These are phyloP conservation scores for Cromileptes altivelis DNA, from an alignment of 2,113 vertebrate species.

Conservation along the genomic window DNA sequence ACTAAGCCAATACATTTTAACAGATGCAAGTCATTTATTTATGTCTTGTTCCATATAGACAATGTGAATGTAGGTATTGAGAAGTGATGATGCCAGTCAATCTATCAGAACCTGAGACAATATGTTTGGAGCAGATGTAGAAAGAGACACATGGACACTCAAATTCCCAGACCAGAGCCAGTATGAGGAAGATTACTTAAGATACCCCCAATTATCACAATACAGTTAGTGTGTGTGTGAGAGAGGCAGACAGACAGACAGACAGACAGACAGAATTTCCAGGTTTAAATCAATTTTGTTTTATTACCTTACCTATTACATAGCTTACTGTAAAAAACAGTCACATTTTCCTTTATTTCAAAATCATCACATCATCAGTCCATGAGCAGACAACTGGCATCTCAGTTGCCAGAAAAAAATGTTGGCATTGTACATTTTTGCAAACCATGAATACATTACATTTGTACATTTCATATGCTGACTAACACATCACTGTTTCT, in stretches of 20 bases:
- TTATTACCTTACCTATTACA: no score
- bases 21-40: background rate
- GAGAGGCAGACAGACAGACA: background rate
- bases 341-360: background rate
- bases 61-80: background rate
- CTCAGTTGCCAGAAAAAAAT: no score
- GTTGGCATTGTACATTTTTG: no score
- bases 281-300: background rate
- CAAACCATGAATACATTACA: no score
- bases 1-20: no score
- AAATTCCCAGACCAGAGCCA: constrained; percentile 10
- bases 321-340: background rate
- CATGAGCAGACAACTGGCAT: background rate
- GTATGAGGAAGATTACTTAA: background rate
- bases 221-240: background rate
- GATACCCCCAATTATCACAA: background rate
- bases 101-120: background rate
- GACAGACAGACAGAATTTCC: background rate
- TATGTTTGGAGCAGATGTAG: background rate
- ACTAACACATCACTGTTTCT: no score
- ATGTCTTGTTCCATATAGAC: background rate
- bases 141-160: background rate
- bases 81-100: background rate
- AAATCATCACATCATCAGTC: background rate
- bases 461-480: no score